A percentile compares a stretch with the other conserved stretches of the same genome.
These are phyloP conservation scores for Ochropleura plecta DNA, from an alignment of 2,888 invertebrate species.

Conservation along the genomic window DNA sequence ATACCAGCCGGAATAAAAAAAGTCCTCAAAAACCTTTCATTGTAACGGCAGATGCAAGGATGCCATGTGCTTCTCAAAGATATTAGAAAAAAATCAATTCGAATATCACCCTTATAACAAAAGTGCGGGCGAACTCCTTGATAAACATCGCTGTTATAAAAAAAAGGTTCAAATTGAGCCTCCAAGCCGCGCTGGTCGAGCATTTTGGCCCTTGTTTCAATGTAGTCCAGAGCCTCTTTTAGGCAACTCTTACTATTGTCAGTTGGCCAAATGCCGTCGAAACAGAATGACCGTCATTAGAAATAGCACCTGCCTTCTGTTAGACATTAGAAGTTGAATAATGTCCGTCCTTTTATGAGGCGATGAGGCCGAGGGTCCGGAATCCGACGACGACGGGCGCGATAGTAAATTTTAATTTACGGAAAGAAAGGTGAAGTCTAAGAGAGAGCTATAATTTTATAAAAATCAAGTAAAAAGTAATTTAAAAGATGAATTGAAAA, in stretches of 20 bases:
- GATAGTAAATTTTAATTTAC: constrained; percentile 53
- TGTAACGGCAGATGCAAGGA: constrained; percentile 73
- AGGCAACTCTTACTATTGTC: constrained; percentile 48
- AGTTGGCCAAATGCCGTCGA: constrained; percentile 75
- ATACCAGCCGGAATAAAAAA: constrained; percentile 57
- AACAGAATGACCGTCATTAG: constrained; percentile 73
- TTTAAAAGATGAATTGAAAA: constrained; percentile 10
- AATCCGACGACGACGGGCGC: constrained; percentile 1
- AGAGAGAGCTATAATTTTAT: constrained; percentile 9
- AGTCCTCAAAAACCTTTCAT: constrained; percentile 40
- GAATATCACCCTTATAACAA: constrained; percentile 61
- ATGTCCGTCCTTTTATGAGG: constrained; percentile 54
- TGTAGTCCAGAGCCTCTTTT: constrained; percentile 46
- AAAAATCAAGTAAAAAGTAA: not conserved
- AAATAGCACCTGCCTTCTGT: constrained; percentile 82
- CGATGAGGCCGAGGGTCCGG: constrained; percentile 30
- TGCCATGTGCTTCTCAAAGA: constrained; percentile 68
- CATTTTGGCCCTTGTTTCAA: constrained; percentile 57
- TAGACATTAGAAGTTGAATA: constrained; percentile 73
- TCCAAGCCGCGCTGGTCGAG: not conserved
- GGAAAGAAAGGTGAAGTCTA: constrained; percentile 8
- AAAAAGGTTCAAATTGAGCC: constrained; percentile 54
- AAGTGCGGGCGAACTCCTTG: constrained; percentile 56
- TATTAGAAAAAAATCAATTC: constrained; percentile 68
- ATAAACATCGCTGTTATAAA: constrained; percentile 57